Evolutionary conservation across 2,797 vertebrate species (phyloP), one percentile per base, ranked within the genome.

Genomic region (Tachyglossus aculeatus): DNA sequence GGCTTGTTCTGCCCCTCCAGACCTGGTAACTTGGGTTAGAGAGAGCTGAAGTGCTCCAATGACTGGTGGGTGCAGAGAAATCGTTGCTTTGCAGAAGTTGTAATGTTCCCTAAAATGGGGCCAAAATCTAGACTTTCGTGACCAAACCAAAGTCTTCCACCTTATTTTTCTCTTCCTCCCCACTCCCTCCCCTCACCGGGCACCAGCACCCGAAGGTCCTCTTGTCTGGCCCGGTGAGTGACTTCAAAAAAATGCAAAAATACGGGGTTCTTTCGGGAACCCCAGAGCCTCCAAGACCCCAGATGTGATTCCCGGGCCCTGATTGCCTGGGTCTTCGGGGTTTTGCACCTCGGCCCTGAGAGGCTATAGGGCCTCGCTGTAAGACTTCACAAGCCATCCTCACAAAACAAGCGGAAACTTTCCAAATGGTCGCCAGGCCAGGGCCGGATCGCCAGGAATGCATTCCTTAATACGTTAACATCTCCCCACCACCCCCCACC

Each of bases 401-500:
- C 41, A 24, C 63, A 83, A 88, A 86, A 9, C 21, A 74, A 83
- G 65, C 74, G 75, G 75, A 86, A 86, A 82, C 65, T 66, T 82
- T 77, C 15, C 51, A 57, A 66, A 83, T 68, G 76, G 78, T 77
- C 75, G 76, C 71, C 81, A 84, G 82, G 79, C 74, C 85, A 83
- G 19, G 63, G 74, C 41, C 18, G 58, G 74, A 72, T 31, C 25
- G 8, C 21, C 38, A 75, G 71, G 71, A 80, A 77, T 43, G 39
- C 1, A 63, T 58, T 45, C 62, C 43, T 63, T 59, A 5, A 34
- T 27, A 27, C n/a, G 6, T 66, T 76, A 81, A 87, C 78, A n/a
- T n/a, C n/a, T n/a, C n/a, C n/a, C n/a, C n/a, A n/a, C n/a, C n/a
- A n/a, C n/a, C n/a, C n/a, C n/a, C n/a, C n/a, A n/a, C n/a, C n/a